Evolutionary conservation across 2,888 invertebrate species (phyloP).

Genomic region (Ophion obscuratus): DNA sequence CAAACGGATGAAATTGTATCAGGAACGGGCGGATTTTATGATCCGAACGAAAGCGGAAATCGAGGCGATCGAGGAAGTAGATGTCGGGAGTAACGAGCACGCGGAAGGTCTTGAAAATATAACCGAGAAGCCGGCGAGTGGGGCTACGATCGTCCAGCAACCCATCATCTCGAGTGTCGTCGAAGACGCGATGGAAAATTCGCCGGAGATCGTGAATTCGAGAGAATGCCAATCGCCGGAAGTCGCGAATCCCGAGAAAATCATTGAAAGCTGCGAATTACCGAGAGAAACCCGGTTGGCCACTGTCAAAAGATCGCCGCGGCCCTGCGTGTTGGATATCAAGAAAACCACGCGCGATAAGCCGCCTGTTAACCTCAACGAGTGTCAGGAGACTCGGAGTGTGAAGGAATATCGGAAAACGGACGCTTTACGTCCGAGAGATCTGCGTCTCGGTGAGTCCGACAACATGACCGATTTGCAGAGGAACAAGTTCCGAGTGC

Average conservation of each 20-base stretch:
- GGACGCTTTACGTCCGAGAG: not conserved
- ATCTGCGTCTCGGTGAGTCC: conserved; percentile 68
- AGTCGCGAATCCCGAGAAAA: not conserved
- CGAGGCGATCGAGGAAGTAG: conserved; percentile 43
- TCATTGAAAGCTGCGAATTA: not conserved
- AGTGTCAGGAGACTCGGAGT: conserved; percentile 42
- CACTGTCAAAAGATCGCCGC: conserved; percentile 57
- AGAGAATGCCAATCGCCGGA: not conserved
- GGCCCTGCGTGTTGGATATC: conserved; percentile 52
- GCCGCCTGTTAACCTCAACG: conserved; percentile 63
- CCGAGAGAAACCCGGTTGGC: conserved; percentile 19
- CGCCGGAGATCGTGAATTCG: conserved; percentile 30
- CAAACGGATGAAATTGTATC: conserved; percentile 81
- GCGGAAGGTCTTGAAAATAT: not conserved
- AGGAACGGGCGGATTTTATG: conserved; percentile 75
- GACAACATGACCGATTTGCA: conserved; percentile 87
- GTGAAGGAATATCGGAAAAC: conserved; percentile 21
- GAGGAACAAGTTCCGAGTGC: conserved; percentile 87
- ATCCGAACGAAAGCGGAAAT: conserved; percentile 44
- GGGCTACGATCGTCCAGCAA: not conserved
- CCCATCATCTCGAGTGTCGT: not conserved
- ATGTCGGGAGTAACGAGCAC: not conserved
- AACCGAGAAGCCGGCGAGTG: not conserved
- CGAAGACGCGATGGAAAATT: conserved; percentile 56
- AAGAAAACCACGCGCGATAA: conserved; percentile 41